These are phyloP conservation scores for Menidia menidia DNA, from an alignment of 2,797 vertebrate species.

Conservation along the genomic window DNA sequence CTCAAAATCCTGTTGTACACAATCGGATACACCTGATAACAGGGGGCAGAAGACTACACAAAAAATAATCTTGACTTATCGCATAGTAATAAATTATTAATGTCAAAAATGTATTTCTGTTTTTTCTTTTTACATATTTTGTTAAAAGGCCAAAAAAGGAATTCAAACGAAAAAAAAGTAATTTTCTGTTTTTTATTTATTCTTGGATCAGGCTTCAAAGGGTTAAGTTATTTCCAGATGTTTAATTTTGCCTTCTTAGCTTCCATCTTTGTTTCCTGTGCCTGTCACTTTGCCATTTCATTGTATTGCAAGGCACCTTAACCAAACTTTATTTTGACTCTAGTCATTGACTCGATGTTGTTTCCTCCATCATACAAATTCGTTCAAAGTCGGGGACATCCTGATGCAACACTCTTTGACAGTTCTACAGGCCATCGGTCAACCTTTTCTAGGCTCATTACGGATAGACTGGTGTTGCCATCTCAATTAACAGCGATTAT, in stretches of 20 bases:
- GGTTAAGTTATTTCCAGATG: conserved; percentile 31
- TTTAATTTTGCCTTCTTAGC: conserved; percentile 45
- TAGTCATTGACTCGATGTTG: conserved; percentile 44
- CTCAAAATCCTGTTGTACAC: too few relatives aligned
- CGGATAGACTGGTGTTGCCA: conserved; percentile 12
- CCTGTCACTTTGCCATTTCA: conserved; percentile 43
- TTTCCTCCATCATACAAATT: conserved; percentile 50
- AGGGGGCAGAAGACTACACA: too few relatives aligned
- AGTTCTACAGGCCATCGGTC: too few relatives aligned
- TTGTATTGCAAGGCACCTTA: conserved; percentile 18
- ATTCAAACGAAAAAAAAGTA: too few relatives aligned
- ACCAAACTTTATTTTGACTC: conserved; percentile 47
- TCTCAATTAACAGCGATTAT: neutral
- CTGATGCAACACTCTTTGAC: conserved; percentile 4
- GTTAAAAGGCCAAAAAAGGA: too few relatives aligned
- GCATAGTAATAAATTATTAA: too few relatives aligned
- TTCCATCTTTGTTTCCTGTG: neutral
- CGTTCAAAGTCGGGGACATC: conserved; percentile 47
- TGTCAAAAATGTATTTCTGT: too few relatives aligned
- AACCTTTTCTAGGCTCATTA: neutral
- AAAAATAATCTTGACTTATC: too few relatives aligned
- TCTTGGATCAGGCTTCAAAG: too few relatives aligned
- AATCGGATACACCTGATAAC: too few relatives aligned
- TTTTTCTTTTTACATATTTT: too few relatives aligned
- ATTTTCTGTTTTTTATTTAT: too few relatives aligned